Base-by-base conservation (phyloP, 2,797 vertebrate genomes). In the Crypturellus tataupa region DNA sequence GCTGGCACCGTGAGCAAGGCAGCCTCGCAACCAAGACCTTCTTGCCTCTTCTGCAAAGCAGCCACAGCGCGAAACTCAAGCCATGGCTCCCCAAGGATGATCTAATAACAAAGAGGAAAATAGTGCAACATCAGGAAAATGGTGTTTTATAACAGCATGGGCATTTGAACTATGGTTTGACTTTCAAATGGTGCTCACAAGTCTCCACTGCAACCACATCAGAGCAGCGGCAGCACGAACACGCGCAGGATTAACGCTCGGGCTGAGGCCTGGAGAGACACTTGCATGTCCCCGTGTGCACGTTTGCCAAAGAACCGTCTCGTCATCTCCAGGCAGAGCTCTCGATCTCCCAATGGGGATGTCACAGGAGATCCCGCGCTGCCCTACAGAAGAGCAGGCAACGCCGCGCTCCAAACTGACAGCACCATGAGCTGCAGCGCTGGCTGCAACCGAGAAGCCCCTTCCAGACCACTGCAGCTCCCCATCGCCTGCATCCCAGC, bases 181-280 rank as follows among this genome's bases (percentile, higher is more conserved):
- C 59, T 9, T 24, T 6, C 55, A 71, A 46, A 73, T 0, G 0
- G 18, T 25, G 51, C 37, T 10, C 60, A 37, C n/a, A 60, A 7
- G 65, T 37, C 33, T 73, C 37, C 6, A 10, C 11, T 49, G 6
- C 60, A 60, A 81, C 3, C 37, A 33, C 37, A 5, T 4, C 51
- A 21, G 12, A n/a, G n/a, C n/a, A n/a, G n/a, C 3, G 7, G 35
- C 25, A 44, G 58, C 62, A 11, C 0, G 5, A 40, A 27, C 0
- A 0, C 3, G 29, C 67, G 6, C 7, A 58, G 25, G 55, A 13
- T 6, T 78, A 21, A 53, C 35, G 25, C 16, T 8, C 63, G 42
- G 4, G 6, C 4, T 0, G 1, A 33, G 23, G 18, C 60, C 80
- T 12, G 27, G 59, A 70, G 5, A 73, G 53, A 65, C 23, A 49